phyloP scores from a whole-genome alignment of 2,113 vertebrate genomes.

The Sebastes schlegelii region DNA sequence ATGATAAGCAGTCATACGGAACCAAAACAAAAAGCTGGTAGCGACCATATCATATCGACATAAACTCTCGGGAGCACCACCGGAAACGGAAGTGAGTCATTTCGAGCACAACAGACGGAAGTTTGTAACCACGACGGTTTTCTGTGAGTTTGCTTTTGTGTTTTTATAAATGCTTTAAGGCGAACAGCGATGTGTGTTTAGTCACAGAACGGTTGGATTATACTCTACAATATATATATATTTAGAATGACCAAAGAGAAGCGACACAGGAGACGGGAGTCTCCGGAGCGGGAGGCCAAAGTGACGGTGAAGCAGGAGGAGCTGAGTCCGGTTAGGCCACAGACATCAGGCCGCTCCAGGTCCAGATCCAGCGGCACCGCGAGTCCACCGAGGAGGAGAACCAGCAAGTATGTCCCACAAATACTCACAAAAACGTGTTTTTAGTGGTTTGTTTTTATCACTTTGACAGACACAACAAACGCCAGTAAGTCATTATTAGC shows the following conservation, averaged over 20 bases:
- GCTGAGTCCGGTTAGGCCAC: slow-evolving; percentile 80
- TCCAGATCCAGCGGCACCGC: slow-evolving; percentile 77
- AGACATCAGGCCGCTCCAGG: slow-evolving; percentile 79
- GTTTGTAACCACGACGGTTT: slow-evolving; percentile 35
- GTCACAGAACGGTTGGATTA: background rate
- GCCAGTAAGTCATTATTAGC: too few relatives aligned
- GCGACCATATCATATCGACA: background rate
- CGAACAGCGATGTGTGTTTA: slow-evolving; percentile 10
- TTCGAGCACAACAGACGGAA: slow-evolving; percentile 33
- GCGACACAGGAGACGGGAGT: slow-evolving; percentile 74
- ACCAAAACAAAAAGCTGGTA: background rate
- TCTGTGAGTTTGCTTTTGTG: slow-evolving; percentile 24
- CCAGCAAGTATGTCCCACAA: slow-evolving; percentile 42
- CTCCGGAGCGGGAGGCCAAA: slow-evolving; percentile 77
- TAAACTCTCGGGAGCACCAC: slow-evolving; percentile 21
- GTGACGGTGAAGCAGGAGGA: slow-evolving; percentile 83
- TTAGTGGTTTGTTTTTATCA: too few relatives aligned
- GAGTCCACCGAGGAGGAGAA: slow-evolving; percentile 76
- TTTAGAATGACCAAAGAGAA: slow-evolving; percentile 81
- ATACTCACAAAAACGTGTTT: too few relatives aligned
- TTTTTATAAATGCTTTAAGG: background rate
- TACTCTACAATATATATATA: background rate
- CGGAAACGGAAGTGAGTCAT: slow-evolving; percentile 64
- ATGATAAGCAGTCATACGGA: slow-evolving; percentile 26
- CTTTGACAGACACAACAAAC: too few relatives aligned